These are phyloP conservation scores for Chouioia cunea DNA, from an alignment of 2,888 invertebrate genomes.

Conservation along the genomic window DNA sequence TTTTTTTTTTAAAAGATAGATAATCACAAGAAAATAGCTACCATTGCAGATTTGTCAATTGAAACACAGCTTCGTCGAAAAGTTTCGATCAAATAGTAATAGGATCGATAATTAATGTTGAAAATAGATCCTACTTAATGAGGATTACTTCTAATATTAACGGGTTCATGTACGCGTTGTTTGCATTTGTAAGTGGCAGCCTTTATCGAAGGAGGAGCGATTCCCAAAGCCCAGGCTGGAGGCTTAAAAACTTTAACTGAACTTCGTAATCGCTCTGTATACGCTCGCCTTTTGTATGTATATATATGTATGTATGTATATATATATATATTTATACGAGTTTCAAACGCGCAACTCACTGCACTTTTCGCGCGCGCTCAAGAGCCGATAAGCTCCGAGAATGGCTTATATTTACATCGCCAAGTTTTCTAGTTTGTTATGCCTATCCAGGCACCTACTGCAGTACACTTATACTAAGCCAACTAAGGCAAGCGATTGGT, in stretches of 20 bases:
- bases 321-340: constrained; percentile 38
- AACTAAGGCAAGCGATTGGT: too few relatives aligned
- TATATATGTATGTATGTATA: constrained; percentile 38
- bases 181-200: constrained; percentile 25
- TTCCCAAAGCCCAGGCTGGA: constrained; percentile 25
- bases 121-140: not conserved
- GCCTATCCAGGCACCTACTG: constrained; percentile 26
- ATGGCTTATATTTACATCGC: constrained; percentile 45
- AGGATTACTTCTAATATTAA: constrained; percentile 23
- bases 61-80: too few relatives aligned
- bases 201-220: constrained; percentile 21
- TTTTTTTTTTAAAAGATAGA: not conserved
- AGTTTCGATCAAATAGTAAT: too few relatives aligned
- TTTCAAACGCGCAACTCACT: not conserved
- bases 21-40: not conserved
- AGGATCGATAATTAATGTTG: too few relatives aligned
- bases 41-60: not conserved
- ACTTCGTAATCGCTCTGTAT: constrained; percentile 44
- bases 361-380: constrained; percentile 21
- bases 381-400: constrained; percentile 45
- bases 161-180: constrained; percentile 25
- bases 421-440: constrained; percentile 45
- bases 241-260: constrained; percentile 44
- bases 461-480: not conserved
- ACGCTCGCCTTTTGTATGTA: constrained; percentile 38